phyloP scores from a whole-genome alignment of 30 jellyfish, hydroid and myxozoan genomes.

The Mastigias papua region DNA sequence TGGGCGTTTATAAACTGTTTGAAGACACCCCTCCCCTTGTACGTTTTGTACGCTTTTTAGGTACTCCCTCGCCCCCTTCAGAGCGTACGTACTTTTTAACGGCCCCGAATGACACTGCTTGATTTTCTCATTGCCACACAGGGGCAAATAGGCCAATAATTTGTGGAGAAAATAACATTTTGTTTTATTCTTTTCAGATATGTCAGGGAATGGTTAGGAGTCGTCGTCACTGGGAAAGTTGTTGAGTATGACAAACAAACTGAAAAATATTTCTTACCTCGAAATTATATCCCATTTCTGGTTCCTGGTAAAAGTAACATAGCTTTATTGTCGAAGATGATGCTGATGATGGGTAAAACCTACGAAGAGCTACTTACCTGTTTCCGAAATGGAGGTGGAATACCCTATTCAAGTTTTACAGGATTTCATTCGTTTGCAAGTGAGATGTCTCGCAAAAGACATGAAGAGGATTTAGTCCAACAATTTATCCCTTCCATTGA shows the following conservation, averaged over 20 bases:
- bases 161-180: no score
- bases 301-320: conserved; percentile 36
- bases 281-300: conserved; percentile 30
- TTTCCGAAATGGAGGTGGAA: conserved; percentile 46
- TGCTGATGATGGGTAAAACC: conserved; percentile 1
- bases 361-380: conserved; percentile 18
- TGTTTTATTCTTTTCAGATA: conserved; percentile 10
- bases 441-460: conserved; percentile 26
- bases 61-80: no score
- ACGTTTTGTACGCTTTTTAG: no score
- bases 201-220: conserved; percentile 51
- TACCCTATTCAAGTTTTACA: conserved; percentile 13
- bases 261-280: conserved; percentile 29
- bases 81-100: no score
- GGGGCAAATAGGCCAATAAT: no score
- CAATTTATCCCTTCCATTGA: conserved; percentile 23
- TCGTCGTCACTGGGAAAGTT: conserved; percentile 33
- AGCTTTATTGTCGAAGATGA: conserved; percentile 13
- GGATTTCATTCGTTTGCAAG: conserved; percentile 24
- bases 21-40: no score
- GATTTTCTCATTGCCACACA: no score
- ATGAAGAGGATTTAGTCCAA: conserved; percentile 4
- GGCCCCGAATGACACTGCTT: no score
- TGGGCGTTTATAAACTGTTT: no score
- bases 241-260: conserved; percentile 14